These are phyloP conservation scores for Agrilus planipennis DNA, from an alignment of 1,140 invertebrate species.

Conservation along the genomic window DNA sequence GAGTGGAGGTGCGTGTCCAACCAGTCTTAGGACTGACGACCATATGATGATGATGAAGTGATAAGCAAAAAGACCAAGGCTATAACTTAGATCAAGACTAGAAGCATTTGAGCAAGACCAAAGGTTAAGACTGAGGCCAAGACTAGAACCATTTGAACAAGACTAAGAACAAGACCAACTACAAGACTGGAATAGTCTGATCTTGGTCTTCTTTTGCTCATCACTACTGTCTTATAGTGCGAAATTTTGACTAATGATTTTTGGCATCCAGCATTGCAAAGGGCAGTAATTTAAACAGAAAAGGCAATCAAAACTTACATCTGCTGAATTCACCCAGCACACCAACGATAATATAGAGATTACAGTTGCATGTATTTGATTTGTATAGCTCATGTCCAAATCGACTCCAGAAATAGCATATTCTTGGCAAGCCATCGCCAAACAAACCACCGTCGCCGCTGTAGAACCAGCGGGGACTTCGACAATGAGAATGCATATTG, in stretches of 20 bases:
- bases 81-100: too few relatives aligned
- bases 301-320: conserved; percentile 15
- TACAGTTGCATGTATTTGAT: conserved; percentile 42
- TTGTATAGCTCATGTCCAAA: conserved; percentile 26
- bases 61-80: too few relatives aligned
- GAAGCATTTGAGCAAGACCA: too few relatives aligned
- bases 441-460: conserved; percentile 40
- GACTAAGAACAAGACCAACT: too few relatives aligned
- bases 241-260: not conserved
- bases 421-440: conserved; percentile 45
- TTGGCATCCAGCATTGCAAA: not conserved
- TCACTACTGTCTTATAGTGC: not conserved
- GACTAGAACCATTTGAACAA: too few relatives aligned
- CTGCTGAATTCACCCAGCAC: conserved; percentile 45
- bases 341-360: conserved; percentile 44
- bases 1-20: too few relatives aligned
- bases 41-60: too few relatives aligned
- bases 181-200: too few relatives aligned
- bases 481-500: conserved; percentile 39
- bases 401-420: conserved; percentile 29
- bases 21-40: too few relatives aligned
- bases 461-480: conserved; percentile 47
- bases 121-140: too few relatives aligned
- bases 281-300: too few relatives aligned
- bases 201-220: too few relatives aligned